Conservation (phyloP, 2,113 vertebrate species). For the Periophthalmodon schlosseri region DNA sequence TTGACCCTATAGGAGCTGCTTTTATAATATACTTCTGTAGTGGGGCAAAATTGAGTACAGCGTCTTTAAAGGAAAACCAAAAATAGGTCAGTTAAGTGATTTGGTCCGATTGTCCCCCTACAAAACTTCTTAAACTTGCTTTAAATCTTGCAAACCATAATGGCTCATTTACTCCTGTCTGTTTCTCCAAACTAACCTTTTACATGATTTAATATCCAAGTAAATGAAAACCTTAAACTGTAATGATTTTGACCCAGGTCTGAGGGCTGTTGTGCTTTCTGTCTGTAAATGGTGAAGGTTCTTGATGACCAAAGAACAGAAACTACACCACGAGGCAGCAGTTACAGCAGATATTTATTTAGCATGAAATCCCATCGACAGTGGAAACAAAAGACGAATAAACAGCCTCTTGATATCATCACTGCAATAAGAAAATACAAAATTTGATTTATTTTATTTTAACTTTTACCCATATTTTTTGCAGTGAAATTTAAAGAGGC, state of each 20-base stretch:
- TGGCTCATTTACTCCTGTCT: neutral
- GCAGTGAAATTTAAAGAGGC: neutral
- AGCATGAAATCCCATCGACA: neutral
- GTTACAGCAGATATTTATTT: neutral
- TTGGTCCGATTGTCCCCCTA: too few relatives aligned
- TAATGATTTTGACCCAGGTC: slow-evolving; percentile 34
- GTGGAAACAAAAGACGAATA: neutral
- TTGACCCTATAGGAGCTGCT: too few relatives aligned
- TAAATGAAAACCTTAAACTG: neutral
- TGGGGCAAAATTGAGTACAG: too few relatives aligned
- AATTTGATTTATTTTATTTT: too few relatives aligned
- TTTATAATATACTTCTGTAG: too few relatives aligned
- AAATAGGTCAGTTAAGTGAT: too few relatives aligned
- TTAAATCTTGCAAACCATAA: neutral
- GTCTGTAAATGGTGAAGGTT: slow-evolving; percentile 12
- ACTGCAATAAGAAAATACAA: neutral
- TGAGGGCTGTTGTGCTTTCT: slow-evolving; percentile 25
- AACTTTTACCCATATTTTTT: neutral
- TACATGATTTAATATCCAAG: neutral
- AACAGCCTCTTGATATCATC: neutral
- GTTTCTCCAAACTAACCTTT: neutral
- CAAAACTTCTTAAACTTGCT: too few relatives aligned
- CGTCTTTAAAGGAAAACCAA: too few relatives aligned
- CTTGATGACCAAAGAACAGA: slow-evolving; percentile 64
- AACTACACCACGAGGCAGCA: neutral